A percentile compares a stretch with the other conserved stretches of the same genome.
Conservation (phyloP, 2,888 invertebrate genomes). For the Plebejus argus region DNA sequence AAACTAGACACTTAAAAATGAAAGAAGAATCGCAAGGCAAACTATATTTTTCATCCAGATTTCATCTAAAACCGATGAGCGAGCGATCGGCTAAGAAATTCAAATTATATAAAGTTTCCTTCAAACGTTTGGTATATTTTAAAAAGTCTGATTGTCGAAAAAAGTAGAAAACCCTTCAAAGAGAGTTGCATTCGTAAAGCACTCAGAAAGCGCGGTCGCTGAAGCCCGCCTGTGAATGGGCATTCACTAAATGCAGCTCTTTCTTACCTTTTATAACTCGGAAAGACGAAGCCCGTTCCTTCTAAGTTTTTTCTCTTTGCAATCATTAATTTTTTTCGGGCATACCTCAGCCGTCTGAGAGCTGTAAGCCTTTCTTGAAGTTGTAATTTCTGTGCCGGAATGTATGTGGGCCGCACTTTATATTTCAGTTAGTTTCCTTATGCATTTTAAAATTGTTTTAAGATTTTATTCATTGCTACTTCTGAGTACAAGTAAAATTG, state of each 20-base stretch:
- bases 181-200: constrained; percentile 50
- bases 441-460: background rate
- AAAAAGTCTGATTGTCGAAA: constrained; percentile 71
- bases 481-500: background rate
- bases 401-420: constrained; percentile 11
- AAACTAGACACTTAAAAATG: background rate
- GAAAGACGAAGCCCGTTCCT: constrained; percentile 71
- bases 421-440: constrained; percentile 19
- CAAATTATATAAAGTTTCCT: constrained; percentile 26
- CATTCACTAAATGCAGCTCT: constrained; percentile 77
- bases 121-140: constrained; percentile 39
- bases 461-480: background rate
- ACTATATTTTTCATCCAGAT: background rate
- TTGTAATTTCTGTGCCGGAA: constrained; percentile 28
- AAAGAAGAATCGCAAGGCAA: background rate
- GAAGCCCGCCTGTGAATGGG: constrained; percentile 72
- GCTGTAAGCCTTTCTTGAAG: constrained; percentile 36
- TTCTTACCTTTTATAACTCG: constrained; percentile 73
- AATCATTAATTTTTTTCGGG: constrained; percentile 60
- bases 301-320: constrained; percentile 59
- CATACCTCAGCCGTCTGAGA: constrained; percentile 45
- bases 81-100: constrained; percentile 2
- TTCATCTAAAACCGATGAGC: background rate
- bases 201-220: constrained; percentile 61
- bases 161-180: constrained; percentile 65